Percentiles rank a stretch among this genome's conserved stretches.
Evolutionary conservation across 1,140 invertebrate genomes (phyloP).

Genomic region (Cecropterus lyciades): DNA sequence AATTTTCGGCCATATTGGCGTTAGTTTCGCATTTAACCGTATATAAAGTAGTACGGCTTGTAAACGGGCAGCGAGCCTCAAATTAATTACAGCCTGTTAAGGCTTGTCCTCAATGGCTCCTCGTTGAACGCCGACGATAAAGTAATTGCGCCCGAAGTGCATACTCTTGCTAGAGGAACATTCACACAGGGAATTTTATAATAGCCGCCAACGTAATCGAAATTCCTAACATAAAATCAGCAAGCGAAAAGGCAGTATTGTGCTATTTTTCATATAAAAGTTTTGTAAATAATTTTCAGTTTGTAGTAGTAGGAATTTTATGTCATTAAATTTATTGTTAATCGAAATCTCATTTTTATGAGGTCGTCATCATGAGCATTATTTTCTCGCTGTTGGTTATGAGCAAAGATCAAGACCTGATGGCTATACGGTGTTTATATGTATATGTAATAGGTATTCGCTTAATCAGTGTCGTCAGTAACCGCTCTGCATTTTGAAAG

Average conservation of each 20-base stretch:
- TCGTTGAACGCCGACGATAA: slow-evolving; percentile 32
- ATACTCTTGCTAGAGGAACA: slow-evolving; percentile 26
- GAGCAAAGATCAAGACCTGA: too few relatives aligned
- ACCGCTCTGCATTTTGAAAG: too few relatives aligned
- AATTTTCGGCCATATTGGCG: slow-evolving; percentile 29
- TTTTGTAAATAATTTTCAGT: neutral
- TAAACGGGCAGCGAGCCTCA: slow-evolving; percentile 27
- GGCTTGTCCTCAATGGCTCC: slow-evolving; percentile 34
- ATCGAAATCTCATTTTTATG: neutral
- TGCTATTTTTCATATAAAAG: neutral
- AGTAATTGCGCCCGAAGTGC: slow-evolving; percentile 31
- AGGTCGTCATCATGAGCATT: too few relatives aligned
- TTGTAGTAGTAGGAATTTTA: too few relatives aligned
- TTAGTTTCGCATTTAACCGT: slow-evolving; percentile 33
- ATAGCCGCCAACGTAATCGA: slow-evolving; percentile 10
- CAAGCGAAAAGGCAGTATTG: neutral
- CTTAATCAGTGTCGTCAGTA: too few relatives aligned
- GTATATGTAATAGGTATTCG: too few relatives aligned
- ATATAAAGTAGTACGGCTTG: slow-evolving; percentile 28
- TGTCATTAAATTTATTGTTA: neutral
- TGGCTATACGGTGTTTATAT: too few relatives aligned
- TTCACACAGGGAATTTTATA: slow-evolving; percentile 29
- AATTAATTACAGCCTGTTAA: slow-evolving; percentile 35
- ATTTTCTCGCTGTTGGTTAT: too few relatives aligned
- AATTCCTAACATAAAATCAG: slow-evolving; percentile 6